Base-by-base conservation (phyloP, 2,113 vertebrate species). In the Vulpes vulpes region DNA sequence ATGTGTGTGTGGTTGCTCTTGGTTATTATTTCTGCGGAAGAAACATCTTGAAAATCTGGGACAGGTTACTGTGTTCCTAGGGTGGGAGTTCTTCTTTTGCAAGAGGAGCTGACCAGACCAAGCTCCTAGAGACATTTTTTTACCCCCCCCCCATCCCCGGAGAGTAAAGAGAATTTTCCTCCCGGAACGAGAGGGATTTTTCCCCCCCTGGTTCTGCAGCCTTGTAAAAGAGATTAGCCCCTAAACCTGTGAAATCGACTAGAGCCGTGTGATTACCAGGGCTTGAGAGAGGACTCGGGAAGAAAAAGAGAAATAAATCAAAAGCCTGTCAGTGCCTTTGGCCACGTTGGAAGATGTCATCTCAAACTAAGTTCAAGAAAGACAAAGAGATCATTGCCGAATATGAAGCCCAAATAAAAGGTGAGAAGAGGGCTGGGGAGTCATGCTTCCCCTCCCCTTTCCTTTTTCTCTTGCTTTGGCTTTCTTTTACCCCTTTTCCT, bases 361-460 rank as follows among this genome's bases (percentile, higher is more conserved):
- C 99, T 97, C 99, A 99, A 97, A 99, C 99, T 96, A 99, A 99
- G 99, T 99, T 99, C 98, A 99, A 99, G 99, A 99, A 99, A 99
- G 99, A 99, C 99, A 99, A 99, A 99, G 99, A 99, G 98, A 99
- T 99, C 98, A 99, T 99, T 89, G 99, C 99, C 1, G 99, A 99
- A 97, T 99, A 99, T 99, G 99, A 99, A 98, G 99, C 99, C 95
- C 99, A 99, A 98, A 99, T 99, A 93, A 99, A 99, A 99, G 99
- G 99, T 99, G 97, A 98, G 99, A 85, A 53, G 67, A 0, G 11
- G 94, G 84, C 65, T 19, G 84, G 78, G 91, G 93, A 92, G 80
- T 95, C 71, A 71, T 71, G 62, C 73, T 89, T 93, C 69, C 62
- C 38, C 49, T 62, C 43, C 87, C 49, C 57, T 59, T 82, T 71